phyloP scores from a whole-genome alignment of 2,888 invertebrate genomes.

The Lingula anatina region DNA sequence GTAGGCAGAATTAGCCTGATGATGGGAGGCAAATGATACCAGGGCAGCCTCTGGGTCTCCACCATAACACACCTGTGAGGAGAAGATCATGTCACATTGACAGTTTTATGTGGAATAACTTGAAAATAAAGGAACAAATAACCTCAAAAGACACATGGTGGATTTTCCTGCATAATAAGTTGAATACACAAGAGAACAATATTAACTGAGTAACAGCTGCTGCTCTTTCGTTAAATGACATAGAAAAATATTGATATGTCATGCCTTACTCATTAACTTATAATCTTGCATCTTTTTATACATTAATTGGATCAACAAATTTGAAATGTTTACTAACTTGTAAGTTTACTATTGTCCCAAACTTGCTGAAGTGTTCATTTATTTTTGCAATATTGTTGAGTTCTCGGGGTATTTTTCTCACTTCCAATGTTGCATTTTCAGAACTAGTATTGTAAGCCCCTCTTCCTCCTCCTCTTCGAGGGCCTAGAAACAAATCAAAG shows the following conservation, averaged over 20 bases:
- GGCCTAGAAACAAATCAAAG: conserved; percentile 18
- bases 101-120: not conserved
- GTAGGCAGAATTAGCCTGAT: conserved; percentile 91
- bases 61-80: conserved; percentile 55
- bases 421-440: conserved; percentile 78
- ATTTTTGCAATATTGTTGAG: conserved; percentile 91
- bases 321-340: conserved; percentile 77
- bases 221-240: too few relatives aligned
- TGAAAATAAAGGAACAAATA: too few relatives aligned
- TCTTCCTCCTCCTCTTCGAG: conserved; percentile 16
- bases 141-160: too few relatives aligned
- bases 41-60: conserved; percentile 90
- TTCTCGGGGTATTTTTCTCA: conserved; percentile 88
- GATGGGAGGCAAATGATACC: conserved; percentile 82
- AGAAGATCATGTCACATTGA: not conserved
- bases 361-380: conserved; percentile 94
- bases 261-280: too few relatives aligned
- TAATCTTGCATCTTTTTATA: too few relatives aligned
- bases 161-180: too few relatives aligned
- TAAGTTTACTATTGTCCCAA: conserved; percentile 94
- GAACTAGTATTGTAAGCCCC: conserved; percentile 4
- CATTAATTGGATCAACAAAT: too few relatives aligned
- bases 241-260: too few relatives aligned
- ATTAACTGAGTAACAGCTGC: too few relatives aligned
- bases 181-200: too few relatives aligned